These are phyloP conservation scores for Hippocampus mohnikei DNA, from an alignment of 2,113 vertebrate genomes.

Conservation along the genomic window DNA sequence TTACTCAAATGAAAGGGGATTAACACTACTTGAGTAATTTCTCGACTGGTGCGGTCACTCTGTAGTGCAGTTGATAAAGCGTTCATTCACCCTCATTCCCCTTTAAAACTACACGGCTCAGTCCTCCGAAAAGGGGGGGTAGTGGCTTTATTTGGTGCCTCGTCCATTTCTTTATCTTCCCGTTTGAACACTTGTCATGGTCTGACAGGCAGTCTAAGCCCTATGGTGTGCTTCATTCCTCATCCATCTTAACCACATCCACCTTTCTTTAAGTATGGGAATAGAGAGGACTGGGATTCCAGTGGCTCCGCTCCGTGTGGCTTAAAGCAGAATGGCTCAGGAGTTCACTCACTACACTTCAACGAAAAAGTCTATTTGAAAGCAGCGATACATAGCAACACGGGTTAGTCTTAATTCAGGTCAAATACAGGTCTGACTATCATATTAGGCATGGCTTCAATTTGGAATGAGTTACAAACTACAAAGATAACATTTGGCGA, in stretches of 20 bases:
- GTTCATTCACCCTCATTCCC: constrained; percentile 33
- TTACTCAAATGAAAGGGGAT: constrained; percentile 50
- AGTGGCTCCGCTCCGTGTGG: constrained; percentile 11
- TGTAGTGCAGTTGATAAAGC: constrained; percentile 49
- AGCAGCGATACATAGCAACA: not conserved
- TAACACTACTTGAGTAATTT: constrained; percentile 38
- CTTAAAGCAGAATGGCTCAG: constrained; percentile 17
- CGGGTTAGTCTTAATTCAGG: not conserved
- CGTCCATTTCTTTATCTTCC: constrained; percentile 42
- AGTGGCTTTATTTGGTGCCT: constrained; percentile 34
- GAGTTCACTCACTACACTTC: constrained; percentile 14
- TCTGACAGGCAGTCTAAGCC: constrained; percentile 54
- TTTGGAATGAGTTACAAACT: not conserved
- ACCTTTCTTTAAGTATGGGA: constrained; percentile 38
- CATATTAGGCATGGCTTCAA: not conserved
- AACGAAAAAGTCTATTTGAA: not conserved
- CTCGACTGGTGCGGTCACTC: constrained; percentile 18
- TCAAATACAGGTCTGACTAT: not conserved
- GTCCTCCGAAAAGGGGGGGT: constrained; percentile 17
- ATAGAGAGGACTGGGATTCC: constrained; percentile 38
- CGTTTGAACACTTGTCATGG: constrained; percentile 41
- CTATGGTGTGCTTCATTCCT: constrained; percentile 41
- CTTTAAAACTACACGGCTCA: constrained; percentile 33
- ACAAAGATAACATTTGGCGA: too few relatives aligned
- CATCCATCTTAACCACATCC: constrained; percentile 33